Evolutionary conservation across 1,140 invertebrate species (phyloP), one percentile per base, ranked within the genome.

Genomic region (Caerostris extrusa): DNA sequence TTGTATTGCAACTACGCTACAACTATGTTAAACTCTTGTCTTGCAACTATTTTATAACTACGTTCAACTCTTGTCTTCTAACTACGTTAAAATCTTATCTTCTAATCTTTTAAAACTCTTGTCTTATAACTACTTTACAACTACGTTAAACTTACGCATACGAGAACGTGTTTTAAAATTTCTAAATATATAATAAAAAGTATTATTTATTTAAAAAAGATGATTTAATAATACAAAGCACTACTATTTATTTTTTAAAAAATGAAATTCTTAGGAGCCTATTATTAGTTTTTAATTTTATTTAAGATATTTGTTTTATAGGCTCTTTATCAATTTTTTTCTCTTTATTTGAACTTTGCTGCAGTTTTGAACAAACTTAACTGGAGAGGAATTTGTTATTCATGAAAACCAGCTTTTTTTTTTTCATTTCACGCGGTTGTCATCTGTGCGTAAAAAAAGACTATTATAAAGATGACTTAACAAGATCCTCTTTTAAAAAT

Each of bases 221-320:
- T 34, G 2, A 34, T 34, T 34, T 34, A 34, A 34, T 34, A 34
- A 1, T 34, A 34, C 34, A 34, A 34, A 34, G 34, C n/a, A n/a
- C n/a, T 34, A 34, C 34, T 34, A 34, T 34, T 2, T 34, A 34
- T 34, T 34, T 10, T 34, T 34, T 10, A 81, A 12, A n/a, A 10
- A n/a, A 10, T 3, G 71, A 81, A 81, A 50, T 34, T 50, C 8
- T 50, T 5, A 50, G 64, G 19, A 88, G 7, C 57, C 34, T 0
- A 34, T 81, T 50, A n/a, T 81, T n/a, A 81, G 34, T 81, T 81
- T n/a, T 4, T 81, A 81, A 81, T 81, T 81, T n/a, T n/a, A 81
- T 12, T 81, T 81, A 81, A 81, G 71, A 6, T n/a, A 5, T 3
- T 81, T 10, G 17, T 81, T 81, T 81, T n/a, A 81, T 8, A 34